Conservation (phyloP, 2,797 vertebrate genomes). For the Adelosebastes latens region DNA sequence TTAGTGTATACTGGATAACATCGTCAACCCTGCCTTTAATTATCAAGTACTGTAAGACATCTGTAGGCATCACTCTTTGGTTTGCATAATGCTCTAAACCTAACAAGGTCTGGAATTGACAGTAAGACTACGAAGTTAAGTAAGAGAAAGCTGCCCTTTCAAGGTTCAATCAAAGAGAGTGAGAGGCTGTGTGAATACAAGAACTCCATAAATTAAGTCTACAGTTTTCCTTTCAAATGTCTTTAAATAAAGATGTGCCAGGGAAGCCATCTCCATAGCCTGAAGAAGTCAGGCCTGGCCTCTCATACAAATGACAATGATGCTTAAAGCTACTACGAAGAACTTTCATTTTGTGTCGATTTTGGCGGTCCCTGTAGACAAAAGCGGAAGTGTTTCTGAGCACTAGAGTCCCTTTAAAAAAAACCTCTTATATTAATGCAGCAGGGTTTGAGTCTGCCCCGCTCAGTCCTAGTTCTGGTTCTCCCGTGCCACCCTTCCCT, state of each 20-base stretch:
- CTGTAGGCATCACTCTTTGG: neutral
- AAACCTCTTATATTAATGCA: no score
- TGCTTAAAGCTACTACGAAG: neutral
- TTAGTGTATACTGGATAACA: no score
- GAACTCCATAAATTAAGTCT: neutral
- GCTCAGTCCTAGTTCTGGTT: no score
- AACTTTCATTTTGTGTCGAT: no score
- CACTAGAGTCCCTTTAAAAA: no score
- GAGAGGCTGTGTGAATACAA: neutral
- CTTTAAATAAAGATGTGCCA: slow-evolving; percentile 7
- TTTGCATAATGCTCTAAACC: neutral
- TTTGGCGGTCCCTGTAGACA: no score
- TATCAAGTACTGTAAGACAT: neutral
- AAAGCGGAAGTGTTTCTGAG: no score
- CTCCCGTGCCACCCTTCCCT: no score
- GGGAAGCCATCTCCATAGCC: neutral
- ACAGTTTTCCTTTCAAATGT: neutral
- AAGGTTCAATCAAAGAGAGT: neutral
- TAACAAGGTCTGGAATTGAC: neutral
- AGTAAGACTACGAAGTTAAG: neutral
- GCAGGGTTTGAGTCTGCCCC: accelerated
- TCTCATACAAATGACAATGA: neutral
- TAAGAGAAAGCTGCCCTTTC: neutral
- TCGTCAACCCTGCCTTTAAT: no score
- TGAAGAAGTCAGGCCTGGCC: neutral